phyloP scores from a whole-genome alignment of 2,797 vertebrate genomes.

The Gymnodraco acuticeps region DNA sequence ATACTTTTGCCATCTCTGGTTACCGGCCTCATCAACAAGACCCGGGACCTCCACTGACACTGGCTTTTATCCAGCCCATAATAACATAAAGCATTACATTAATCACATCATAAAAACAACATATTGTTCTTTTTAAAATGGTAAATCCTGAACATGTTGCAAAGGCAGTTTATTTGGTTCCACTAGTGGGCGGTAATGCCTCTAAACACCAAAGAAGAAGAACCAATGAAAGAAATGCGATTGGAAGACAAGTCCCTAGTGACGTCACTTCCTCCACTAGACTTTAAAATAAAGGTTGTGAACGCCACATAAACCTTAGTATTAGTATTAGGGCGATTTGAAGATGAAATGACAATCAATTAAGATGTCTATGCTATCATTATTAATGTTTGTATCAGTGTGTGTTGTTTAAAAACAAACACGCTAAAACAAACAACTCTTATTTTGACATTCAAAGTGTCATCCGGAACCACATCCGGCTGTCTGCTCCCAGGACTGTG shows the following conservation, averaged over 20 bases:
- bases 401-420: background rate
- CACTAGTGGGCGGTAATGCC: too few species aligned
- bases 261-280: background rate
- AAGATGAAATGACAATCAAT: rapidly evolving
- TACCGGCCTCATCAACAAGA: too few species aligned
- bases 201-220: too few species aligned
- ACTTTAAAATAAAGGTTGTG: slow-evolving; percentile 46
- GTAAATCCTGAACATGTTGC: too few species aligned
- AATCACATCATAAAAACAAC: too few species aligned
- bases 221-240: slow-evolving; percentile 29
- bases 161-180: too few species aligned
- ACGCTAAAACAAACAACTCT: background rate
- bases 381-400: rapidly evolving
- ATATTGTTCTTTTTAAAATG: too few species aligned
- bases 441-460: slow-evolving; percentile 63
- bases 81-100: too few species aligned
- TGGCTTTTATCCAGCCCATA: too few species aligned
- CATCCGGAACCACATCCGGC: slow-evolving; percentile 20
- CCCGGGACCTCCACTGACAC: too few species aligned
- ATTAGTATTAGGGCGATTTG: rapidly evolving
- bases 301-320: rapidly evolving
- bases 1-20: too few species aligned
- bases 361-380: rapidly evolving
- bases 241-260: slow-evolving; percentile 15
- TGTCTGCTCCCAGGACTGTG: background rate